phyloP scores from a whole-genome alignment of 2,888 invertebrate genomes.

The Spilarctia lutea region DNA sequence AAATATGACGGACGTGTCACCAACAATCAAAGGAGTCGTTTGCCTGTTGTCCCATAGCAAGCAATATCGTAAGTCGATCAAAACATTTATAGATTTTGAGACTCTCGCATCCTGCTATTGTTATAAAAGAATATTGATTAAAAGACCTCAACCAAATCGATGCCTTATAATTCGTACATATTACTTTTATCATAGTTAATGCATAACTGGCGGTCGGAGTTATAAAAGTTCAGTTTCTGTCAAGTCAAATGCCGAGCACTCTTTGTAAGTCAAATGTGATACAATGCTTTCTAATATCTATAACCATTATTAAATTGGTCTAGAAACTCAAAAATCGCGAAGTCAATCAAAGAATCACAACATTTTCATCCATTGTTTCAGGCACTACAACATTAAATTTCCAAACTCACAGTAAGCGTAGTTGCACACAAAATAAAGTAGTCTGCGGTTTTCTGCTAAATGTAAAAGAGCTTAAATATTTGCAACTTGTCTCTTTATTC shows the following conservation, averaged over 20 bases:
- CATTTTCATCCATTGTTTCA: not conserved
- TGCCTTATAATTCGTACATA: not conserved
- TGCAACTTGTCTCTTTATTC: constrained; percentile 28
- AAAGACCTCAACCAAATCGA: not conserved
- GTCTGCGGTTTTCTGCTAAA: constrained; percentile 27
- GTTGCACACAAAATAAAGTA: constrained; percentile 15
- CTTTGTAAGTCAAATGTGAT: not conserved
- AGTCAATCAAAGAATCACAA: not conserved
- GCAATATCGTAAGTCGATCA: too few species aligned
- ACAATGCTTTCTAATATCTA: too few species aligned
- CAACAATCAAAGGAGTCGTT: too few species aligned
- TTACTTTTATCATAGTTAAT: not conserved
- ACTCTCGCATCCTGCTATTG: too few species aligned
- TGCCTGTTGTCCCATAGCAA: too few species aligned
- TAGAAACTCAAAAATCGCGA: too few species aligned
- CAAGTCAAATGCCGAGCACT: too few species aligned
- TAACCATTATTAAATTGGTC: too few species aligned
- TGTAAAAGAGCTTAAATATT: constrained; percentile 29
- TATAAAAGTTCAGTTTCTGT: too few species aligned
- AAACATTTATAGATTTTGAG: too few species aligned
- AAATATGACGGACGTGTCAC: too few species aligned
- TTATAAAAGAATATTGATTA: not conserved
- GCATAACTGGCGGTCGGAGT: not conserved
- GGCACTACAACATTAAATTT: not conserved
- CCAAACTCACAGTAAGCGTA: constrained; percentile 6